Percentiles rank a stretch among this genome's conserved stretches.
Evolutionary conservation across 64 coral and sea anemone species (phyloP).

Genomic region (Catalaphyllia jardinei): DNA sequence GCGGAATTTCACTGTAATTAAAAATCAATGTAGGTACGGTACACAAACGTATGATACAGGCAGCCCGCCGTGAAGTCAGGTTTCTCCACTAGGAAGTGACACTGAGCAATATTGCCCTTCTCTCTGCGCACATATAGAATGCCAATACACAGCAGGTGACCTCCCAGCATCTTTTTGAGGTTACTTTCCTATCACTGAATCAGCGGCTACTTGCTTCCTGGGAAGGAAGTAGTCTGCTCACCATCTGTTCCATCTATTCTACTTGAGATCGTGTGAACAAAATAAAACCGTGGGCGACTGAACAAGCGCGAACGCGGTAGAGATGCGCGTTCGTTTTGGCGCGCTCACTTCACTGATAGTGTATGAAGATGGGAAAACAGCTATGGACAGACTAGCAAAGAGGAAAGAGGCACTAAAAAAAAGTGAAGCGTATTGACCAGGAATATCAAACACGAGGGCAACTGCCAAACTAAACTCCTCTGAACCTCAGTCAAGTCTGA

Average conservation of each 20-base stretch:
- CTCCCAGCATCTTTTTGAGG: background rate
- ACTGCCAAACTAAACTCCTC: background rate
- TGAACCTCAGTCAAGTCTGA: background rate
- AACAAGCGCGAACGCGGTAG: too few species aligned
- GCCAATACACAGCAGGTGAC: background rate
- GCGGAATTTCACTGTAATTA: too few species aligned
- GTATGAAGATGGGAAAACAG: too few species aligned
- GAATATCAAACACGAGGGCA: background rate
- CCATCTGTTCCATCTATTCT: too few species aligned
- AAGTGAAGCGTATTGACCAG: background rate
- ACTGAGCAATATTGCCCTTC: background rate
- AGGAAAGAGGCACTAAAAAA: background rate
- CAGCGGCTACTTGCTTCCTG: background rate
- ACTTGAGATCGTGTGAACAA: too few species aligned
- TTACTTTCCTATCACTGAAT: background rate
- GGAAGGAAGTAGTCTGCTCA: too few species aligned
- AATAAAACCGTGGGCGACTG: too few species aligned
- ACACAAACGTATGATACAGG: background rate
- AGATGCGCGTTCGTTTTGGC: too few species aligned
- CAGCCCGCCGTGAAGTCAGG: background rate
- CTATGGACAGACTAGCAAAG: too few species aligned
- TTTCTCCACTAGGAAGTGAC: background rate
- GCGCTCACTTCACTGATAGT: too few species aligned
- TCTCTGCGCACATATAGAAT: background rate
- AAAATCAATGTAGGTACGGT: background rate